Percentiles rank a stretch among this genome's conserved stretches.
Conservation (phyloP, 2,113 vertebrate species). For the Macquaria ambigua region DNA sequence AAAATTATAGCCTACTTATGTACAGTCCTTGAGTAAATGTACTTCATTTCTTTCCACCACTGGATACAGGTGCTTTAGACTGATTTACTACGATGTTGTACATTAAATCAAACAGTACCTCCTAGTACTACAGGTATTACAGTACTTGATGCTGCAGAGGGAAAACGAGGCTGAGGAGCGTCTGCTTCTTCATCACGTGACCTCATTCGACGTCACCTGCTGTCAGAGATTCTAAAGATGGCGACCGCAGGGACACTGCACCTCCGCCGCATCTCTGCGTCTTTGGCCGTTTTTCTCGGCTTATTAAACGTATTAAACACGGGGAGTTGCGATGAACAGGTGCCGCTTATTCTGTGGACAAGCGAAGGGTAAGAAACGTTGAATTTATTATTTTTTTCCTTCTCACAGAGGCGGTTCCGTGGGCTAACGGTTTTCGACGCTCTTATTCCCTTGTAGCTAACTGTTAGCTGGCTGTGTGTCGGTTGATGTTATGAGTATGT, state of each 20-base stretch:
- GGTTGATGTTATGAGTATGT: background rate
- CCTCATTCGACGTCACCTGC: background rate
- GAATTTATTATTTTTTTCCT: accelerated
- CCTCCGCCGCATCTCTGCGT: constrained; percentile 18
- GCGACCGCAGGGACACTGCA: constrained; percentile 39
- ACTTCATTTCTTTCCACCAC: too few relatives aligned
- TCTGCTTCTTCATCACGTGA: constrained; percentile 43
- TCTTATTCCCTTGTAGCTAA: background rate
- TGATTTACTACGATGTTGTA: too few relatives aligned
- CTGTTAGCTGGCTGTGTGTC: constrained; percentile 2
- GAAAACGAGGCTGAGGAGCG: background rate
- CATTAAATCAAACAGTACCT: too few relatives aligned
- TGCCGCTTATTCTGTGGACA: constrained; percentile 87
- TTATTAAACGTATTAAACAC: background rate
- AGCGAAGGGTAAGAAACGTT: constrained; percentile 81
- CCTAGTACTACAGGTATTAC: too few relatives aligned
- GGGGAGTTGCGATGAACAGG: constrained; percentile 80
- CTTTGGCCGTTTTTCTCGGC: constrained; percentile 41
- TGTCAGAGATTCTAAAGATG: constrained; percentile 69
- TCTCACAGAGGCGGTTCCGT: accelerated
- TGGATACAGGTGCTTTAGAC: too few relatives aligned
- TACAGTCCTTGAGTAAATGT: too few relatives aligned
- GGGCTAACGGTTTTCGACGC: background rate
- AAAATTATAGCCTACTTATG: too few relatives aligned
- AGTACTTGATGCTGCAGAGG: background rate